A percentile compares a stretch with the other conserved stretches of the same genome.
Conservation (phyloP, 2,113 vertebrate species). For the Epinephelus cyanopodus region DNA sequence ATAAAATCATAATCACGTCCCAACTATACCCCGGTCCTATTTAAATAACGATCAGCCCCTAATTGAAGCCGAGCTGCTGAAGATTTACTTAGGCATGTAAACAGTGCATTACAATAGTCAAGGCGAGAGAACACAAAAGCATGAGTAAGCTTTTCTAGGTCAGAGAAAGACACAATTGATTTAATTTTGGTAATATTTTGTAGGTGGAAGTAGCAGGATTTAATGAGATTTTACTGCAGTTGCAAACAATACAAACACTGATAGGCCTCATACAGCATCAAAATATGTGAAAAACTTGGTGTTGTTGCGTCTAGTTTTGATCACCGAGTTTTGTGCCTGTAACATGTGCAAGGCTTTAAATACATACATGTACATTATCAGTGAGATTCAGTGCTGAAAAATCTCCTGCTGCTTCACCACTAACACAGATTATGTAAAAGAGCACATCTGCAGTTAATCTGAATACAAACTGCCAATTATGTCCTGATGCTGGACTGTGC, state of each 20-base stretch:
- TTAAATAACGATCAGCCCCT: too few relatives aligned
- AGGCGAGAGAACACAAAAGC: too few relatives aligned
- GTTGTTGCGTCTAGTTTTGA: background rate
- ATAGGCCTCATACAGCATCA: background rate
- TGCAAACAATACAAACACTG: background rate
- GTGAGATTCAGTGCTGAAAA: background rate
- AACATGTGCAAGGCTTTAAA: background rate
- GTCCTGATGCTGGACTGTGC: background rate
- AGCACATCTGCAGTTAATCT: constrained; percentile 33
- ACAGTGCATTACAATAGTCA: too few relatives aligned
- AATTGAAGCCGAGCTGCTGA: too few relatives aligned
- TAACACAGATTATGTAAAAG: constrained; percentile 31
- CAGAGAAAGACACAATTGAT: too few relatives aligned
- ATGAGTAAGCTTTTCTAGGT: too few relatives aligned
- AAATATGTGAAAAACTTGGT: background rate
- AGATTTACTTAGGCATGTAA: too few relatives aligned
- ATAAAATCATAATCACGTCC: too few relatives aligned
- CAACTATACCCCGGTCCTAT: too few relatives aligned
- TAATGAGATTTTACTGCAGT: background rate
- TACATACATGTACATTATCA: background rate
- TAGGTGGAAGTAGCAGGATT: too few relatives aligned
- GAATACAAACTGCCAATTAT: constrained; percentile 25
- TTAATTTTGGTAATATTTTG: too few relatives aligned
- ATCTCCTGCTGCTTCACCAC: constrained; percentile 3
- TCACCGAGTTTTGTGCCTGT: background rate